These are phyloP conservation scores for Cataglyphis cursor DNA, from an alignment of 2,888 invertebrate genomes.

Conservation along the genomic window DNA sequence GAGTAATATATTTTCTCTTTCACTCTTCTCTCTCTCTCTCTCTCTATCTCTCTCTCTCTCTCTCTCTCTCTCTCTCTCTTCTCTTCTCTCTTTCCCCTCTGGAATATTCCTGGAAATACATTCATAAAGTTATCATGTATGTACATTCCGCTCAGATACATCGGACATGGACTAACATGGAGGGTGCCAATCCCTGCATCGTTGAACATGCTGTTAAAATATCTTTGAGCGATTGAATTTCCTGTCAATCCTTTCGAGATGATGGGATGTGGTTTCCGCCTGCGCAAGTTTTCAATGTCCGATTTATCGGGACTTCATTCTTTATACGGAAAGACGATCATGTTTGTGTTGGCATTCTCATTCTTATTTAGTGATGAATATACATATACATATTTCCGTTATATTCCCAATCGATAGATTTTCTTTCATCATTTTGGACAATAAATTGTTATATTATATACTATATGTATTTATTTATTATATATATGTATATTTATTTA, in stretches of 20 bases:
- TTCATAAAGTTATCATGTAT: neutral
- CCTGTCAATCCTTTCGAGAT: constrained; percentile 8
- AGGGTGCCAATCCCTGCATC: neutral
- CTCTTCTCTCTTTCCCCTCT: neutral
- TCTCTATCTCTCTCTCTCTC: neutral
- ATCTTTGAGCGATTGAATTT: constrained; percentile 19
- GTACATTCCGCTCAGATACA: neutral
- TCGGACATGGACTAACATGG: neutral
- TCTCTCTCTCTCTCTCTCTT: no score
- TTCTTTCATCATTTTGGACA: neutral
- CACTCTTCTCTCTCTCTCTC: no score
- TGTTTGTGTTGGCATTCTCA: neutral
- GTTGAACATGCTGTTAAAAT: constrained; percentile 1
- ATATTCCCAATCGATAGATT: neutral
- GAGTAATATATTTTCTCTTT: neutral
- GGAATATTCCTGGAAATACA: neutral
- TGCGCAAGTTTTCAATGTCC: constrained; percentile 10
- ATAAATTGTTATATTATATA: neutral
- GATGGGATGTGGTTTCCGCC: neutral
- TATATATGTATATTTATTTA: neutral
- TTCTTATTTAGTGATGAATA: neutral
- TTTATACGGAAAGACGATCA: neutral
- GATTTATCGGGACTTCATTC: neutral
- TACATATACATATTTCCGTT: neutral
- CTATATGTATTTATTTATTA: no score